Percentiles rank a stretch among this genome's conserved stretches.
Conservation (phyloP, 2,888 invertebrate genomes). For the Chymomyza fuscimana region DNA sequence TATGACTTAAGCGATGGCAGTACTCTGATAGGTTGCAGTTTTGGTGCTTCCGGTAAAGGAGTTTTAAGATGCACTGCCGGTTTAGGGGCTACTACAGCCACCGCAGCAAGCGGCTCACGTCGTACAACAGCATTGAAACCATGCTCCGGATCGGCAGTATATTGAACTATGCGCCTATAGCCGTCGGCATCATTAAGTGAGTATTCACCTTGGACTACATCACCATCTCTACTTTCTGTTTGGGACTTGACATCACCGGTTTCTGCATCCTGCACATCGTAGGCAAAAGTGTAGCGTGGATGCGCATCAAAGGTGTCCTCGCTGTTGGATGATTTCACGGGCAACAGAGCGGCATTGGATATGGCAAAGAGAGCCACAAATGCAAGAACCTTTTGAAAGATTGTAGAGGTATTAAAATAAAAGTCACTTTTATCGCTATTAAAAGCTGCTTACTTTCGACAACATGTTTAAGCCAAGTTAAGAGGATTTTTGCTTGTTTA, state of each 20-base stretch:
- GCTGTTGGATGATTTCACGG: conserved; percentile 44
- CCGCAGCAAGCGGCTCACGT: conserved; percentile 78
- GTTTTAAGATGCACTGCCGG: conserved; percentile 16
- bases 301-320: conserved; percentile 71
- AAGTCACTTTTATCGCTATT: background rate
- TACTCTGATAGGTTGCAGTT: conserved; percentile 35
- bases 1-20: conserved; percentile 36
- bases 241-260: conserved; percentile 81
- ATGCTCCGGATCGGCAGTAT: conserved; percentile 80
- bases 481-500: conserved; percentile 21
- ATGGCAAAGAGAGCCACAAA: conserved; percentile 58
- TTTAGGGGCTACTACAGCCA: conserved; percentile 35
- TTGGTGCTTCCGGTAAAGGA: conserved; percentile 36
- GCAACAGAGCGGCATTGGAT: conserved; percentile 64
- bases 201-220: conserved; percentile 81
- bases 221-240: conserved; percentile 81
- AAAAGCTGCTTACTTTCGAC: conserved; percentile 57
- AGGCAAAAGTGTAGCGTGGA: conserved; percentile 80
- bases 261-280: conserved; percentile 80
- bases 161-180: conserved; percentile 81
- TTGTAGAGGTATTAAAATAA: background rate
- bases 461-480: conserved; percentile 52
- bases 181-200: conserved; percentile 82
- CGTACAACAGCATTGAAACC: conserved; percentile 82
- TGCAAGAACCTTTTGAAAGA: conserved; percentile 29